A percentile compares a stretch with the other conserved stretches of the same genome.
Evolutionary conservation across 1,140 invertebrate genomes (phyloP).

Genomic region (Bombus cullumanus): DNA sequence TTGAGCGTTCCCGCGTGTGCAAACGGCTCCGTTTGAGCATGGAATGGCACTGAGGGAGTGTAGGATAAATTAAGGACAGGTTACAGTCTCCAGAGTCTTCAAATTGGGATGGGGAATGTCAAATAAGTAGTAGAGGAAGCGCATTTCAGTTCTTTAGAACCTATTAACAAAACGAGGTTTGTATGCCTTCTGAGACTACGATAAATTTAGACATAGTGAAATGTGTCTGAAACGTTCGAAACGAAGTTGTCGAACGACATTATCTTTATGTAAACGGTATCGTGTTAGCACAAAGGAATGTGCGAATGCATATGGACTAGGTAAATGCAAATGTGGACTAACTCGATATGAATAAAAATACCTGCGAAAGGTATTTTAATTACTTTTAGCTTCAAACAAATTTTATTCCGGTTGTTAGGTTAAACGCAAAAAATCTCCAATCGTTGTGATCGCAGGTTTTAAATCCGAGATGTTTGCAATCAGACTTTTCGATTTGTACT

Average conservation of each 20-base stretch:
- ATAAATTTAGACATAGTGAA: neutral
- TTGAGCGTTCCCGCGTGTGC: neutral
- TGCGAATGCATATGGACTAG: neutral
- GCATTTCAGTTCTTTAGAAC: neutral
- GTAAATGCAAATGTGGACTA: too few species aligned
- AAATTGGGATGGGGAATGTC: neutral
- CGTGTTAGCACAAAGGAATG: too few species aligned
- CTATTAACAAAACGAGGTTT: neutral
- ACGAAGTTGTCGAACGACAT: too few species aligned
- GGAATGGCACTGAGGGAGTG: neutral
- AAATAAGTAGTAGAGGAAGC: neutral
- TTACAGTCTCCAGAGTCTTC: neutral
- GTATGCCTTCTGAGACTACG: neutral
- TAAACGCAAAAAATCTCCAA: neutral
- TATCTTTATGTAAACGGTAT: too few species aligned
- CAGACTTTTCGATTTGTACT: slow-evolving; percentile 15
- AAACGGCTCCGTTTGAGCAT: neutral
- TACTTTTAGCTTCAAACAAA: too few species aligned
- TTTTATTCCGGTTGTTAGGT: too few species aligned
- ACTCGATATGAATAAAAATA: neutral
- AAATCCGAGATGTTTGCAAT: neutral
- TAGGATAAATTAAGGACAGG: slow-evolving; percentile 1
- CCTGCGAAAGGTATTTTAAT: neutral
- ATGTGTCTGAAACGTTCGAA: neutral
- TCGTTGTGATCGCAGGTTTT: neutral